These are phyloP conservation scores for Polypterus senegalus DNA, from an alignment of 2,113 vertebrate genomes.

Conservation along the genomic window DNA sequence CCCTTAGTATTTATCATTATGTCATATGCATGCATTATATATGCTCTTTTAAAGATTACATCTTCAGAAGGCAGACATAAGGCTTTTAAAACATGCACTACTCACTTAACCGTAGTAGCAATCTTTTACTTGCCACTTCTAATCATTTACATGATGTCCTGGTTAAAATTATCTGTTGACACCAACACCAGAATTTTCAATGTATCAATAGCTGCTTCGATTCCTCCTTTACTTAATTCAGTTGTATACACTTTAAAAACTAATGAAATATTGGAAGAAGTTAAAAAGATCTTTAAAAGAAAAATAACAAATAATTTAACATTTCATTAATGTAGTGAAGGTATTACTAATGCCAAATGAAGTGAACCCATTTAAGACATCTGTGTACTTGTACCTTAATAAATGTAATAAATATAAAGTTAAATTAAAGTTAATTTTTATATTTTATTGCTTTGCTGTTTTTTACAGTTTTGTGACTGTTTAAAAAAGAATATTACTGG, in stretches of 20 bases:
- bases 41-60: constrained; percentile 3
- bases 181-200: constrained; percentile 7
- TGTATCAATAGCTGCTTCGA: not conserved
- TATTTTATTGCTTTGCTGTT: too few species aligned
- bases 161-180: not conserved
- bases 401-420: too few species aligned
- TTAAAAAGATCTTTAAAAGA: constrained; percentile 13
- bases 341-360: too few species aligned
- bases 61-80: not conserved
- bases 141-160: not conserved
- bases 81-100: constrained; percentile 8
- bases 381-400: too few species aligned
- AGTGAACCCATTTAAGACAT: too few species aligned
- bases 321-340: too few species aligned
- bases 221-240: constrained; percentile 6
- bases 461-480: too few species aligned
- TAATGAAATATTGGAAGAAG: constrained; percentile 1
- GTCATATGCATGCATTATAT: constrained; percentile 1
- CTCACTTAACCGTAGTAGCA: constrained; percentile 3
- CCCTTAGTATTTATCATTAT: constrained; percentile 2
- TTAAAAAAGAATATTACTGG: too few species aligned
- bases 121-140: constrained; percentile 1
- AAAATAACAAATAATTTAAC: not conserved
- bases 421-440: too few species aligned
- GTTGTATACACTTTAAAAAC: constrained; percentile 8